Base-by-base conservation (phyloP, 2,797 vertebrate species). In the Siniperca obscura region DNA sequence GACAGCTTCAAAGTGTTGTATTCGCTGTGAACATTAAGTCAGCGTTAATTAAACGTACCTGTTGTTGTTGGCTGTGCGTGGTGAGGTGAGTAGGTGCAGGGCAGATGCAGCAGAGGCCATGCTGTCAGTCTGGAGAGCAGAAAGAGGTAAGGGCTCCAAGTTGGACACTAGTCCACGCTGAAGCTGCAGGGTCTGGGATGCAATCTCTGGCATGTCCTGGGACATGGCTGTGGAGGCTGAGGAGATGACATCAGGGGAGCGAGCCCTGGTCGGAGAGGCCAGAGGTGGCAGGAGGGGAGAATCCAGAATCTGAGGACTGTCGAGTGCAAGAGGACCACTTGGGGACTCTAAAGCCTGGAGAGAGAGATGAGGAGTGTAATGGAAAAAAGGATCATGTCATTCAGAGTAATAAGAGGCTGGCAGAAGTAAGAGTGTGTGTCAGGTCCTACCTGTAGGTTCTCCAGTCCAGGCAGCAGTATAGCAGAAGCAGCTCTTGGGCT, bases 221-320 rank as follows among this genome's bases (percentile, higher is more conserved):
- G 98, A 97, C 94, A 99, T 95, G 84, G 96, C 97, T 1, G 98
- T 99, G 71, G 98, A 99, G 70, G 98, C 98, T 0, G 98, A 99
- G 56, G 98, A 99, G 90, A 99, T 99, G 84, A 99, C 98, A 0
- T 99, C 98, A 0, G 98, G 98, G 0, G 98, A 99, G 53, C 98
- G 97, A 50, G 97, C 96, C 0, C 98, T 96, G 19, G 97, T 98
- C 0, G 98, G 98, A 22, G 98, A 99, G 14, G 97, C 94, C 90
- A 98, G 96, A 0, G 96, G 94, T 14, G 96, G 94, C 79, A 97
- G 94, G 83, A 98, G 95, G 7, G 97, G 96, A 71, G 97, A 94
- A 77, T 98, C 98, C 68, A 97, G 93, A 60, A 96, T 94, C 89
- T 97, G 96, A 64, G 97, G 90, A 71, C 13, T 67, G 73, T 99